Evolutionary conservation across 2,113 vertebrate species (phyloP).

Genomic region (Silurus meridionalis): DNA sequence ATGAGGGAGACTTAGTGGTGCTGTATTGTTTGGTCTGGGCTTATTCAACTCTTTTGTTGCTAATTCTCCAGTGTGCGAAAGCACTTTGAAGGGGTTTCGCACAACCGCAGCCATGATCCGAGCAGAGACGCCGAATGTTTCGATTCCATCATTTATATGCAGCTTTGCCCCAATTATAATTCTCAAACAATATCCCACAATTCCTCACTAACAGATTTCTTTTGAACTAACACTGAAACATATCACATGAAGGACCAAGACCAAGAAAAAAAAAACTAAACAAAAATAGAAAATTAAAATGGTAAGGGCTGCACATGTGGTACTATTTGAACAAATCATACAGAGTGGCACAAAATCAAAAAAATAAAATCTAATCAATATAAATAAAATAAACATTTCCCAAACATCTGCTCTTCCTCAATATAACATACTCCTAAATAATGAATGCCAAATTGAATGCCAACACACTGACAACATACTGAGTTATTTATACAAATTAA

Average conservation of each 20-base stretch:
- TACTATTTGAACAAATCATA: background rate
- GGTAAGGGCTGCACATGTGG: background rate
- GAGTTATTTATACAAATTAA: too few relatives aligned
- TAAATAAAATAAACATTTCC: background rate
- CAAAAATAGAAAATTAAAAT: background rate
- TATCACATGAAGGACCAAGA: background rate
- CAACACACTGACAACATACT: background rate
- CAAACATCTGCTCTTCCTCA: background rate
- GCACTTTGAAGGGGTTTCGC: slow-evolving; percentile 65
- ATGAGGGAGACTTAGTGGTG: slow-evolving; percentile 67
- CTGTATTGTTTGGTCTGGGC: slow-evolving; percentile 74
- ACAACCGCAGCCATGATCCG: slow-evolving; percentile 66
- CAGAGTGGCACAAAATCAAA: background rate
- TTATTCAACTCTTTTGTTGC: slow-evolving; percentile 68
- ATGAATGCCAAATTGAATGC: background rate
- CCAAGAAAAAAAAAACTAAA: background rate
- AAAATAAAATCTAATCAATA: background rate
- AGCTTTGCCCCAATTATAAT: slow-evolving; percentile 9
- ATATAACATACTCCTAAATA: background rate
- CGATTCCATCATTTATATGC: background rate
- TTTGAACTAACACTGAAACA: background rate
- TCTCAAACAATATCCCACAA: slow-evolving; percentile 14
- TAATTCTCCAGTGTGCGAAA: slow-evolving; percentile 67
- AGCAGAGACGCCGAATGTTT: slow-evolving; percentile 59
- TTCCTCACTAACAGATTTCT: background rate